Base-by-base conservation (phyloP, 1,140 invertebrate species). In the Neodiprion fabricii region DNA sequence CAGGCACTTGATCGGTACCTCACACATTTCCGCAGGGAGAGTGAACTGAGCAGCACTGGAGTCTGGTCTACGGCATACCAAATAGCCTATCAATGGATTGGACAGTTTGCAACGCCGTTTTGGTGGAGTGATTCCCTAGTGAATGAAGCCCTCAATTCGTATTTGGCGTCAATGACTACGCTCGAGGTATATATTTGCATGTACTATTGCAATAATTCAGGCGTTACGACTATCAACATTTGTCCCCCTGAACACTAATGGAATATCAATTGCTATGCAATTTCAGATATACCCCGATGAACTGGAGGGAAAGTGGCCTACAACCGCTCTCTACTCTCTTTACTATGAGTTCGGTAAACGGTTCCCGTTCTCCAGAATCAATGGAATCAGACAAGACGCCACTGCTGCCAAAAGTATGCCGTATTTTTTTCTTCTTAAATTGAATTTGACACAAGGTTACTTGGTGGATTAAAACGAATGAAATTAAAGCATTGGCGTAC, bases 271-370 rank as follows among this genome's bases (percentile, higher is more conserved):
- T 40, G 5, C 28, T 72, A 74, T 17, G 50, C 75, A 72, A 28
- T 78, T 84, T 9, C 77, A 94, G 92, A 90, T 94, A 74, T 90
- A 91, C 77, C 92, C 92, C 7, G 86, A 89, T 7, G 93, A 94
- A 79, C 90, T 93, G 83, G 92, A 93, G 79, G 93, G 92, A 69
- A 94, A 93, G 80, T 94, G 93, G 91, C 93, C 93, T 1, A 93
- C 94, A 90, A 94, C 93, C 0, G 90, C 92, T 23, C 84, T 94
- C 0, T 94, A 94, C 79, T 93, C 93, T 0, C 84, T 94, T 17
- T 94, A 94, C 79, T 94, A 94, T 80, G 93, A 94, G 84, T 93
- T 93, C 78, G 93, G 92, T 74, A 94, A 94, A 79, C 85, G 91
- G 11, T 93, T 92, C 80, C 93, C 93, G 1, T 91, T 94, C 83